Evolutionary conservation across 1,140 invertebrate species (phyloP).

Genomic region (Vollenhovia emeryi): DNA sequence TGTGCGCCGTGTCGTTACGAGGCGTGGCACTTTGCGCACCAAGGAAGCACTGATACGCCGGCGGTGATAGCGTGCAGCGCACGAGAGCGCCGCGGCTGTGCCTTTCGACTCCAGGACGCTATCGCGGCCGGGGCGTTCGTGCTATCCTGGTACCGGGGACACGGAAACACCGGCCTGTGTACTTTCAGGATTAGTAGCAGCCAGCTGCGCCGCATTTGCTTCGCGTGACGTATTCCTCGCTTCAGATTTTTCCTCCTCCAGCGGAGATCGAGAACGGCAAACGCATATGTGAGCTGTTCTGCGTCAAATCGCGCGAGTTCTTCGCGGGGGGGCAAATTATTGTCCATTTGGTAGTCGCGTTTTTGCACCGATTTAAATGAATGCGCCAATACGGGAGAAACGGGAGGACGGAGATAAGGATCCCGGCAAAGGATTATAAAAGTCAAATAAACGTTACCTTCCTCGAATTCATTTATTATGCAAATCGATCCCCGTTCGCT

Average conservation of each 20-base stretch:
- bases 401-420: background rate
- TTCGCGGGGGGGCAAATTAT: background rate
- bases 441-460: background rate
- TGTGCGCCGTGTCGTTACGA: constrained; percentile 65
- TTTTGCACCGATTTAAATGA: background rate
- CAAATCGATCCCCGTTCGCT: background rate
- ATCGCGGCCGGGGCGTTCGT: constrained; percentile 36
- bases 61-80: constrained; percentile 60
- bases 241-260: background rate
- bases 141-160: constrained; percentile 49
- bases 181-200: constrained; percentile 47
- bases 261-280: background rate
- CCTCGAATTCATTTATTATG: background rate
- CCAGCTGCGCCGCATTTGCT: constrained; percentile 37
- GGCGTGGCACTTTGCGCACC: constrained; percentile 72
- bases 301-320: background rate
- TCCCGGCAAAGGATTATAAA: background rate
- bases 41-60: constrained; percentile 63
- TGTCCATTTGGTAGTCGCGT: background rate
- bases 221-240: constrained; percentile 44
- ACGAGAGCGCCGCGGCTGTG: constrained; percentile 51
- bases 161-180: constrained; percentile 33
- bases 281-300: background rate
- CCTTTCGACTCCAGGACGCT: constrained; percentile 55
- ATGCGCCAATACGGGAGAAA: background rate